Conservation (phyloP, 2,888 invertebrate species). For the Drosophila helvetica region DNA sequence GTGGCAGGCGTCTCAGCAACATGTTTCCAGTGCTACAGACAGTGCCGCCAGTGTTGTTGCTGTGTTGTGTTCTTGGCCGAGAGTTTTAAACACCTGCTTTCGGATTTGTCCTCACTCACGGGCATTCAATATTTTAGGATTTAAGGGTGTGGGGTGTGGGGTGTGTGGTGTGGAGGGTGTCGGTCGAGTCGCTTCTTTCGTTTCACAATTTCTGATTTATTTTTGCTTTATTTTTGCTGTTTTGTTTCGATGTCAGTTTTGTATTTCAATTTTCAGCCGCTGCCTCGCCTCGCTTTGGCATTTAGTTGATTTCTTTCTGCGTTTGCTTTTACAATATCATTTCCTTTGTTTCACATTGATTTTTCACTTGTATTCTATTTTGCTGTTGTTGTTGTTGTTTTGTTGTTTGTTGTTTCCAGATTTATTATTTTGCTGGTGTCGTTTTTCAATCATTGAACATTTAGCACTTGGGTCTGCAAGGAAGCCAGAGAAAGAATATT, state of each 20-base stretch:
- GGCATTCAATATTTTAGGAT: slow-evolving; percentile 10
- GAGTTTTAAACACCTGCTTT: slow-evolving; percentile 8
- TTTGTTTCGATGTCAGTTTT: slow-evolving; percentile 45
- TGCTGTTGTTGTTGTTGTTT: background rate
- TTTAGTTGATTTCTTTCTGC: slow-evolving; percentile 53
- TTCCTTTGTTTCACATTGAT: slow-evolving; percentile 29
- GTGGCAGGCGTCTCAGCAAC: slow-evolving; percentile 63
- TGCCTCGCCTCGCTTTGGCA: slow-evolving; percentile 66
- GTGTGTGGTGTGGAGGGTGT: background rate
- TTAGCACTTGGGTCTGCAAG: slow-evolving; percentile 56
- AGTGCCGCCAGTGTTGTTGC: slow-evolving; percentile 52
- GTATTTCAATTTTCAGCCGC: slow-evolving; percentile 42
- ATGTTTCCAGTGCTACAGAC: slow-evolving; percentile 60
- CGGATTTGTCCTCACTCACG: background rate
- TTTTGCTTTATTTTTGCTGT: background rate
- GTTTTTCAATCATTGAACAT: slow-evolving; percentile 61
- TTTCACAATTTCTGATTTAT: slow-evolving; percentile 18
- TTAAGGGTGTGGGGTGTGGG: background rate
- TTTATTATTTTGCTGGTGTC: slow-evolving; percentile 52
- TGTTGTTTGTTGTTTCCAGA: slow-evolving; percentile 9
- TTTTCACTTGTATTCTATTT: background rate
- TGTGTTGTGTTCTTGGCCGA: slow-evolving; percentile 25
- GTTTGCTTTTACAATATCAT: slow-evolving; percentile 12
- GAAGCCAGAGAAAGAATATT: slow-evolving; percentile 21
- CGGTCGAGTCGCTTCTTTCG: background rate